Evolutionary conservation across 1,140 invertebrate genomes (phyloP).

Genomic region (Schlechtendalia chinensis): DNA sequence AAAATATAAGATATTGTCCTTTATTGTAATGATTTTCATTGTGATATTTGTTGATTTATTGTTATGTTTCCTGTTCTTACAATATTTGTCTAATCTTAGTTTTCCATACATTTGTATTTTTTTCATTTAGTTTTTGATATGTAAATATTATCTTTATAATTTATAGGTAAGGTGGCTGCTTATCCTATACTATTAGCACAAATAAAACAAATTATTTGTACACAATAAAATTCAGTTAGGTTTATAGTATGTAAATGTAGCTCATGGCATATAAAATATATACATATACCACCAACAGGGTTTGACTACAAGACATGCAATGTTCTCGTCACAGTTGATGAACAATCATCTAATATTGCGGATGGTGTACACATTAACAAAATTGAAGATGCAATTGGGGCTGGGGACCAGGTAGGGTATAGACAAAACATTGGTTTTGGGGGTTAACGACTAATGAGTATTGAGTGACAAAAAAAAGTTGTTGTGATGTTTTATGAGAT

Average conservation of each 20-base stretch:
- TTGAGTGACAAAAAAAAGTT: background rate
- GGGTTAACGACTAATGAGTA: background rate
- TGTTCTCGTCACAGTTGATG: constrained; percentile 94
- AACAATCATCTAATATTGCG: constrained; percentile 97
- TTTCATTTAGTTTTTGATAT: background rate
- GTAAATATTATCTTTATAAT: background rate
- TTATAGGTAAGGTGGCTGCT: constrained; percentile 12
- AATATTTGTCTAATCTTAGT: background rate
- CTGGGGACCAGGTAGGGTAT: constrained; percentile 92
- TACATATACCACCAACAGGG: constrained; percentile 63
- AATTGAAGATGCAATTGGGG: constrained; percentile 91
- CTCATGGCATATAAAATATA: constrained; percentile 16
- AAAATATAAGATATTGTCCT: background rate
- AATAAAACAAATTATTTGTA: background rate
- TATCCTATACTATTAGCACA: constrained; percentile 2
- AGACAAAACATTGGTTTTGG: constrained; percentile 19
- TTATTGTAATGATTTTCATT: background rate
- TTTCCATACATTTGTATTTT: background rate
- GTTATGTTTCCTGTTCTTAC: background rate
- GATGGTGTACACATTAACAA: constrained; percentile 89
- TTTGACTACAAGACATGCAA: constrained; percentile 99
- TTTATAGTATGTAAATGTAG: background rate
- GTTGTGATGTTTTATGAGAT: constrained; percentile 3
- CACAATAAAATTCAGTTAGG: background rate
- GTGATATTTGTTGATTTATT: background rate